Conservation (phyloP, 53 echinoderm and acorn worm genomes). For the Holothuria leucospilota region DNA sequence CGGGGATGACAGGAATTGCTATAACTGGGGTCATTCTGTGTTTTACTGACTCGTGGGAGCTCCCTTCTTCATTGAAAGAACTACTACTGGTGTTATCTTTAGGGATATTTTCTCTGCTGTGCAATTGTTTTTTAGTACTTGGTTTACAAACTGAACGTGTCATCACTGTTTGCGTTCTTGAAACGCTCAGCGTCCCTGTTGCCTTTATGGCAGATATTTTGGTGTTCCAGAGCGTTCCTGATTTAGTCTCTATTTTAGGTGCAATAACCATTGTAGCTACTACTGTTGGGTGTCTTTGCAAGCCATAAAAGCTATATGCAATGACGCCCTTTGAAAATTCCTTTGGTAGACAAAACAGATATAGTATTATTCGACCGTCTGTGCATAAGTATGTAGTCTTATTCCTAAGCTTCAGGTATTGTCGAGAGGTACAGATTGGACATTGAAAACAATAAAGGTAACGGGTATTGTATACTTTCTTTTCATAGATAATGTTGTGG, state of each 20-base stretch:
- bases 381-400: too few species aligned
- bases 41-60: background rate
- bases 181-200: background rate
- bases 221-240: background rate
- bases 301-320: too few species aligned
- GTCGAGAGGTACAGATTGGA: too few species aligned
- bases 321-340: too few species aligned
- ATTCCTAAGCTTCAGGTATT: too few species aligned
- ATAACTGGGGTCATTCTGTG: background rate
- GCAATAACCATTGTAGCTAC: background rate
- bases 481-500: too few species aligned
- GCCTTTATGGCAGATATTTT: background rate
- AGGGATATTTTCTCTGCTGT: background rate
- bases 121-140: background rate
- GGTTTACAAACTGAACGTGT: slow-evolving; percentile 7
- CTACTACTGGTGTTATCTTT: background rate
- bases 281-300: background rate
- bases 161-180: background rate
- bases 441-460: too few species aligned
- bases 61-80: background rate
- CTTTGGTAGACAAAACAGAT: too few species aligned
- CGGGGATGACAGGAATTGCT: background rate
- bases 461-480: too few species aligned
- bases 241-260: slow-evolving; percentile 15
- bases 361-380: too few species aligned